Conservation (phyloP, 1,140 invertebrate genomes). For the Himalopsyche phryganea region DNA sequence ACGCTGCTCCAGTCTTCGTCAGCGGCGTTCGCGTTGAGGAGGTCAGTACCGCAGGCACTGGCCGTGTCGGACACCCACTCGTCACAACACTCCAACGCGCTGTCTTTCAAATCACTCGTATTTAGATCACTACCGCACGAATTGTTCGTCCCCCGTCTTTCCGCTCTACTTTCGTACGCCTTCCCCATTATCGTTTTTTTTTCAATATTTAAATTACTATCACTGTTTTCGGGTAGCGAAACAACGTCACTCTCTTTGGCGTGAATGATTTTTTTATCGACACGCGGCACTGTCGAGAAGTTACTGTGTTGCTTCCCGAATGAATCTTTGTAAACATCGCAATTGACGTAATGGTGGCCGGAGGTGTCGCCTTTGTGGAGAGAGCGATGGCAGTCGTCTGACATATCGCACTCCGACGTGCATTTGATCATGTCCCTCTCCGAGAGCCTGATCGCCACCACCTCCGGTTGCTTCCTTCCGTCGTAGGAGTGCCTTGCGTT, state of each 20-base stretch:
- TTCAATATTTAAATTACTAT: too few relatives aligned
- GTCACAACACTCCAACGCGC: conserved; percentile 23
- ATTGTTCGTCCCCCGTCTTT: too few relatives aligned
- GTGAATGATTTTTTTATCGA: conserved; percentile 5
- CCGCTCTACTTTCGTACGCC: too few relatives aligned
- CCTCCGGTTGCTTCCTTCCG: conserved; percentile 40
- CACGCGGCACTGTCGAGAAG: conserved; percentile 8
- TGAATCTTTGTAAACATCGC: background rate
- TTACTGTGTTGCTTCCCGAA: background rate
- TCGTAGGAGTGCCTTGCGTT: background rate
- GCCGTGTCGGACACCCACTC: background rate
- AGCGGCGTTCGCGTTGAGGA: conserved; percentile 31
- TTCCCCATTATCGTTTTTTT: too few relatives aligned
- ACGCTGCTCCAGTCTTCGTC: conserved; percentile 17
- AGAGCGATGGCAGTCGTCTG: conserved; percentile 28
- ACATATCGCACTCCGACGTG: conserved; percentile 30
- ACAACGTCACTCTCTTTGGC: conserved; percentile 5
- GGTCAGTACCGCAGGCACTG: conserved; percentile 9
- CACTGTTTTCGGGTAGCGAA: background rate
- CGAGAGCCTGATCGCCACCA: conserved; percentile 40
- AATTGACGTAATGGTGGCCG: background rate
- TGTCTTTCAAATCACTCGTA: conserved; percentile 34
- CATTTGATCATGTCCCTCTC: conserved; percentile 32
- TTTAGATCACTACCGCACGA: conserved; percentile 24
- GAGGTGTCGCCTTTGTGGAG: background rate